Evolutionary conservation across 2,888 invertebrate species (phyloP), one percentile per base, ranked within the genome.

Genomic region (Notodonta ziczac): DNA sequence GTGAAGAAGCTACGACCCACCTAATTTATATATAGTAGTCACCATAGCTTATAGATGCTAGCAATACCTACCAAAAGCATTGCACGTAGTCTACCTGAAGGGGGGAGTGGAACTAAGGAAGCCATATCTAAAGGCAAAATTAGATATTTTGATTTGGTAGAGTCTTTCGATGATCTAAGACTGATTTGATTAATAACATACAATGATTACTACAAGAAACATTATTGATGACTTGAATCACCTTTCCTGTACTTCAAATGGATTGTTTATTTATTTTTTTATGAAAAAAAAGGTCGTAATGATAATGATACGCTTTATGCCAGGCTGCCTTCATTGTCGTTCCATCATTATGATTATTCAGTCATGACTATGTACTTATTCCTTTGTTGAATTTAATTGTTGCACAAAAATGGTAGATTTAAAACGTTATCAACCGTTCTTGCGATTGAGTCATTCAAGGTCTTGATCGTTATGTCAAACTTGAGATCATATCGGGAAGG

Each of bases 311-410:
- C 10, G 1, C 39, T 39, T 54, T 24, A 24, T 32, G 7, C 35
- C 13, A 0, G 10, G 40, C 39, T 40, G n/a, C 8, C 55, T 40
- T 44, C 42, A 44, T 44, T 56, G 56, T 44, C 24, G 12, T 56
- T 55, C 12, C 24, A 56, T 9, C 39, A 14, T 54, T 14, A 40
- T 55, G 12, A 56, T 44, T 42, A 10, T 44, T 42, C 9, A 56
- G 55, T 55, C 44, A 56, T 56, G 56, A 42, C 44, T 56, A 24
- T 44, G 40, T 44, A 44, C 13, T 56, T 44, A 54, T 9, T n/a
- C 44, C 39, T 13, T 56, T 56, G 44, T 56, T 56, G 44, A 24
- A 56, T 44, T 16, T 44, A 56, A 56, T 56, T 44, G 44, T 7
- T 44, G 56, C 5, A 56, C 56, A 24, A 56, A 56, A 44, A 56